phyloP scores from a whole-genome alignment of 2,797 vertebrate species.

The Sphenodon punctatus region DNA sequence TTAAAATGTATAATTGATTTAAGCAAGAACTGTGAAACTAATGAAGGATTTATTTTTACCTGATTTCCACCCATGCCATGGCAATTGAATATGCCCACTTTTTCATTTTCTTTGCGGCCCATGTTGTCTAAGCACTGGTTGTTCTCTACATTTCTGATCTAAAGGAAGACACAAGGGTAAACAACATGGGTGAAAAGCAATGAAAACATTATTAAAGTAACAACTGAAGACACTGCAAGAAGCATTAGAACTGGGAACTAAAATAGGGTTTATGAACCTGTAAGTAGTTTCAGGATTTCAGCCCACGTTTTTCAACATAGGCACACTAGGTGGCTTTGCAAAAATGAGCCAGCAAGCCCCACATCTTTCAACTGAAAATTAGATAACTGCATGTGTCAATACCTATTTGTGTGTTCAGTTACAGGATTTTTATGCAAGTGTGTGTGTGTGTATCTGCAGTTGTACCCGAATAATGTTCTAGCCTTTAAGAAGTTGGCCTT shows the following conservation, averaged over 20 bases:
- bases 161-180: constrained; percentile 24
- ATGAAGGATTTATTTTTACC: constrained; percentile 75
- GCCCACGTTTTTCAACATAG: background rate
- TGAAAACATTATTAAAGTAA: background rate
- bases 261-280: too few species aligned
- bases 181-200: too few species aligned
- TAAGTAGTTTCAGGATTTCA: too few species aligned
- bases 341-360: fast-evolving
- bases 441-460: background rate
- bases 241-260: background rate
- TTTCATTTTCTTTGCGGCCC: constrained; percentile 98
- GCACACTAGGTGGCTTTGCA: fast-evolving
- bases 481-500: background rate
- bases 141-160: constrained; percentile 98
- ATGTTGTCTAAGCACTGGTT: constrained; percentile 99
- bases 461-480: background rate
- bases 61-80: constrained; percentile 99
- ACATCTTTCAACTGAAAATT: fast-evolving
- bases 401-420: background rate
- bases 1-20: background rate
- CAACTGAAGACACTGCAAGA: background rate
- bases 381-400: fast-evolving
- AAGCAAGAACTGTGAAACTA: background rate
- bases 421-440: fast-evolving
- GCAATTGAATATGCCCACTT: constrained; percentile 98